Evolutionary conservation across 1,140 invertebrate genomes (phyloP), one percentile per base, ranked within the genome.

Genomic region (Ceratina japonica): DNA sequence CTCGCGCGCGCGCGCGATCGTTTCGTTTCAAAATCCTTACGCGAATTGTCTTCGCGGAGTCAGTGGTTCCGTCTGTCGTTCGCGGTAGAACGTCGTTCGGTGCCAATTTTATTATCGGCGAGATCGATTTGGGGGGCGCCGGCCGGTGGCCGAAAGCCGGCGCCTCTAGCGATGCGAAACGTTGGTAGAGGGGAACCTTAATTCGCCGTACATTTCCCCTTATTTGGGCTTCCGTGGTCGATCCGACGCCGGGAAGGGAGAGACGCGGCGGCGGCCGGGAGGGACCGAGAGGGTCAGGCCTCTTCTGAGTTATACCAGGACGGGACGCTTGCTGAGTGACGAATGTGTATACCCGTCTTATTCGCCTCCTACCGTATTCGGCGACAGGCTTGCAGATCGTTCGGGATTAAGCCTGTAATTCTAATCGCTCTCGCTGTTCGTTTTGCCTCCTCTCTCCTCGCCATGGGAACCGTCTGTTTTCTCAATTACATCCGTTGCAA

Each of bases 171-270:
- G 24, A 49, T 15, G 49, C 52, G 54, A 58, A 61, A 78, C 68
- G n/a, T 31, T 22, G 10, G 59, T 54, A 69, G 77, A 86, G 75
- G 85, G 75, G 84, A 80, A 79, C 73, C 84, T 87, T 88, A 89
- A 90, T 87, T 90, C 89, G 85, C 84, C 86, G 83, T 87, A 88
- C 86, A 87, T 89, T 90, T 89, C 87, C 89, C 89, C 90, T 89
- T 91, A 91, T 91, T 91, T 91, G 89, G 89, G 85, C 89, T 90
- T 91, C 87, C 89, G 87, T 80, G 84, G 84, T 83, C 79, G 89
- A 89, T 83, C 80, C 76, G 83, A 54, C 31, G 80, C 66, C 72
- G 69, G 71, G 82, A 31, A 74, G 83, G 74, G 82, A 77, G 70
- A 54, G 22, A 27, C 66, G n/a, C n/a, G n/a, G n/a, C n/a, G 27